Evolutionary conservation across 1,140 invertebrate genomes (phyloP).

Genomic region (Geopemphigus sp.): DNA sequence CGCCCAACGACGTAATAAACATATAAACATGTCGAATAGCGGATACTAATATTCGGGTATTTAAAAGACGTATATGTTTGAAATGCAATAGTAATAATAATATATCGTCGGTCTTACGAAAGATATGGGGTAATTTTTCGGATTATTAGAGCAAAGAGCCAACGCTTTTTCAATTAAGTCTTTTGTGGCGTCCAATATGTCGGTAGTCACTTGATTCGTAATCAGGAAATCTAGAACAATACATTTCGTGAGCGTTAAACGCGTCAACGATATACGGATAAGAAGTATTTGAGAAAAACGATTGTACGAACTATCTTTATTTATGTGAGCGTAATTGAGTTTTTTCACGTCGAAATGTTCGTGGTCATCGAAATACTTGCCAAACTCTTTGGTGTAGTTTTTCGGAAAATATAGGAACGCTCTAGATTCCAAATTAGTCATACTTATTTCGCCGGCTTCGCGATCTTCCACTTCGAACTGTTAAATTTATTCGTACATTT

Average conservation of each 20-base stretch:
- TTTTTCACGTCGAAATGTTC: background rate
- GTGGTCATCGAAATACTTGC: background rate
- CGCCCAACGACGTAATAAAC: too few species aligned
- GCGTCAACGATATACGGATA: background rate
- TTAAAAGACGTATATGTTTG: too few species aligned
- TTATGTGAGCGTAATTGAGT: background rate
- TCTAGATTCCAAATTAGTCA: background rate
- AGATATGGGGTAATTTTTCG: background rate
- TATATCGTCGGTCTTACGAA: background rate
- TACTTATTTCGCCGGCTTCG: background rate
- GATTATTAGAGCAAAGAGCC: constrained; percentile 5
- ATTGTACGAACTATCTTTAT: constrained; percentile 13
- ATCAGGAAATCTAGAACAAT: constrained; percentile 22
- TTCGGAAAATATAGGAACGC: constrained; percentile 29
- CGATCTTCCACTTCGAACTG: constrained; percentile 6
- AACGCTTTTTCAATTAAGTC: background rate
- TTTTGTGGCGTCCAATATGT: background rate
- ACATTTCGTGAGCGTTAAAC: background rate
- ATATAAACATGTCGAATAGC: too few species aligned
- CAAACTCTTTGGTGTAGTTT: constrained; percentile 10
- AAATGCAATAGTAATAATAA: too few species aligned
- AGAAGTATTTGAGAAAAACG: too few species aligned
- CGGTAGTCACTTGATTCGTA: constrained; percentile 4
- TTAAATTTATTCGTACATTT: too few species aligned
- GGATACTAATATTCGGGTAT: too few species aligned